Percentiles rank a stretch among this genome's conserved stretches.
phyloP scores from a whole-genome alignment of 2,113 vertebrate species.

The Plecturocebus donacophilus region DNA sequence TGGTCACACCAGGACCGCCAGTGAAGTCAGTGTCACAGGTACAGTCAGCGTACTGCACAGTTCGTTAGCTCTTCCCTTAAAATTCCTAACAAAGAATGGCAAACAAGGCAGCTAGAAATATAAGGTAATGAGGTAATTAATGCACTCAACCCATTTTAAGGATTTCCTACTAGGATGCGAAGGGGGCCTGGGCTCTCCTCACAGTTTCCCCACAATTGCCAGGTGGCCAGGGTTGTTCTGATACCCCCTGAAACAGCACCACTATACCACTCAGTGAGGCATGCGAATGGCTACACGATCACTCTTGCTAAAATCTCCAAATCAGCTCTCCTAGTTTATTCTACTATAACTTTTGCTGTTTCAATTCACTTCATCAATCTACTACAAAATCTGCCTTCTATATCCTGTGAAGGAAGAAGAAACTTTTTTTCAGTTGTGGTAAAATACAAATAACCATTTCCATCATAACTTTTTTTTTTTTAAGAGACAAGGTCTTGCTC shows the following conservation, averaged over 20 bases:
- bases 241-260: not conserved
- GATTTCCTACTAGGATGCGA: not conserved
- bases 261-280: not conserved
- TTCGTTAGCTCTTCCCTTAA: not conserved
- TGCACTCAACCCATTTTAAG: not conserved
- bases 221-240: too few relatives aligned
- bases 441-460: not conserved
- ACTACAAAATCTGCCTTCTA: not conserved
- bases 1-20: not conserved
- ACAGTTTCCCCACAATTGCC: not conserved
- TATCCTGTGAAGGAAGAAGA: not conserved
- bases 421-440: not conserved
- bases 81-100: too few relatives aligned
- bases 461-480: not conserved
- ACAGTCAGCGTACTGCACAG: fast-evolving
- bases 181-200: not conserved
- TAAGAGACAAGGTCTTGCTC: not conserved
- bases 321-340: not conserved
- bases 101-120: not conserved
- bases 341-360: not conserved
- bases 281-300: fast-evolving
- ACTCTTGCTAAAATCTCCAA: not conserved
- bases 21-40: not conserved
- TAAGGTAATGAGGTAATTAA: not conserved
- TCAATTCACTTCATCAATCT: not conserved